phyloP scores from a whole-genome alignment of 2,888 invertebrate species.

The Ashinkailepas kermadecensis region DNA sequence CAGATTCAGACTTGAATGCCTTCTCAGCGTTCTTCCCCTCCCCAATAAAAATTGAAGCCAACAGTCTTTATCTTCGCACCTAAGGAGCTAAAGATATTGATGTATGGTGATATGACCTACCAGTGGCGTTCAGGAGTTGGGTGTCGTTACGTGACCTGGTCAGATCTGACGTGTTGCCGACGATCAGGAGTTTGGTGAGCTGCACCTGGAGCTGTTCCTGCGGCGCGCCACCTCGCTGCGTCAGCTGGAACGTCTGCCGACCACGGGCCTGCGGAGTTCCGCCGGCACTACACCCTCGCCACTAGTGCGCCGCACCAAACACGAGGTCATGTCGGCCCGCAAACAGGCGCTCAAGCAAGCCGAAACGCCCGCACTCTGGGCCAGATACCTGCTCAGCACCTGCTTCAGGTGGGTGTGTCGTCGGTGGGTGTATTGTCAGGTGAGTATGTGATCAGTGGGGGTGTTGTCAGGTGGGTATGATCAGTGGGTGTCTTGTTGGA shows the following conservation, averaged over 20 bases:
- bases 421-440: not conserved
- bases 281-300: conserved; percentile 59
- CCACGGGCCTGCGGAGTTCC: conserved; percentile 40
- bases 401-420: conserved; percentile 56
- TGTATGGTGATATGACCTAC: no score
- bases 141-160: no score
- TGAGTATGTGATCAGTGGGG: no score
- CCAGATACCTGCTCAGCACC: conserved; percentile 76
- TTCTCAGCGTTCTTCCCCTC: no score
- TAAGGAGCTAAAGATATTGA: no score
- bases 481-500: no score
- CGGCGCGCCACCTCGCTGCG: not conserved
- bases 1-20: no score
- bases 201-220: conserved; percentile 26
- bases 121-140: no score
- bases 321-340: conserved; percentile 88
- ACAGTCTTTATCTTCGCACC: no score
- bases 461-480: no score
- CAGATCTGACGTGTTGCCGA: not conserved
- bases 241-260: not conserved
- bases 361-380: conserved; percentile 78
- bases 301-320: conserved; percentile 85
- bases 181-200: conserved; percentile 19
- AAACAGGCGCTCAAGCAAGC: conserved; percentile 60
- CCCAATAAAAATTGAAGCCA: no score